Evolutionary conservation across 2,888 invertebrate genomes (phyloP).

Genomic region (Lepidocyrtinus sp.): DNA sequence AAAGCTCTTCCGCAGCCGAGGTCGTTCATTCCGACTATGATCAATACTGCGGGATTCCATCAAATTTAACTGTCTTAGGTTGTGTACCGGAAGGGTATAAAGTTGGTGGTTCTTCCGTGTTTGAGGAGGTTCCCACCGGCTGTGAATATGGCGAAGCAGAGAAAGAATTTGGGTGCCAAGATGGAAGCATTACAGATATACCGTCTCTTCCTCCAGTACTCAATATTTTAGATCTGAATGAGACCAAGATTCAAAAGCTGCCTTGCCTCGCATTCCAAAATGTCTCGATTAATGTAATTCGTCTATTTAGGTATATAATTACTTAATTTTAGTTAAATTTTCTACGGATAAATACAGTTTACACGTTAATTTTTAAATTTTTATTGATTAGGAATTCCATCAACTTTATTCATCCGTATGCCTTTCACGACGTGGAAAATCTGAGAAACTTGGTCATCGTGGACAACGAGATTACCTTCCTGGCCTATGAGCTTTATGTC

Average conservation of each 20-base stretch:
- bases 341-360: too few species aligned
- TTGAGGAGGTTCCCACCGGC: neutral
- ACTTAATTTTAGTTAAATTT: too few species aligned
- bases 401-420: slow-evolving; percentile 40
- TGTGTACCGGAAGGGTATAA: neutral
- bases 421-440: slow-evolving; percentile 46
- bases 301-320: slow-evolving; percentile 17
- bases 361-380: too few species aligned
- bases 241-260: slow-evolving; percentile 40
- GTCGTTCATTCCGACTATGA: neutral
- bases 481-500: slow-evolving; percentile 52
- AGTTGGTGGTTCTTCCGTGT: neutral
- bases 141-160: slow-evolving; percentile 22
- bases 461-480: slow-evolving; percentile 38
- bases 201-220: slow-evolving; percentile 36
- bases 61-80: neutral
- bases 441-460: slow-evolving; percentile 32
- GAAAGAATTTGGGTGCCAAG: slow-evolving; percentile 27
- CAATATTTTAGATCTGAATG: slow-evolving; percentile 30
- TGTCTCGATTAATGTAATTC: slow-evolving; percentile 40
- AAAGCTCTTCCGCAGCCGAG: too few species aligned
- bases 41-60: slow-evolving; percentile 15
- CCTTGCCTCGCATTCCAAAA: neutral
- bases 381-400: too few species aligned
- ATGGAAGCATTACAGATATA: slow-evolving; percentile 44